Evolutionary conservation across 2,888 invertebrate genomes (phyloP).

Genomic region (Nephrotoma flavescens): DNA sequence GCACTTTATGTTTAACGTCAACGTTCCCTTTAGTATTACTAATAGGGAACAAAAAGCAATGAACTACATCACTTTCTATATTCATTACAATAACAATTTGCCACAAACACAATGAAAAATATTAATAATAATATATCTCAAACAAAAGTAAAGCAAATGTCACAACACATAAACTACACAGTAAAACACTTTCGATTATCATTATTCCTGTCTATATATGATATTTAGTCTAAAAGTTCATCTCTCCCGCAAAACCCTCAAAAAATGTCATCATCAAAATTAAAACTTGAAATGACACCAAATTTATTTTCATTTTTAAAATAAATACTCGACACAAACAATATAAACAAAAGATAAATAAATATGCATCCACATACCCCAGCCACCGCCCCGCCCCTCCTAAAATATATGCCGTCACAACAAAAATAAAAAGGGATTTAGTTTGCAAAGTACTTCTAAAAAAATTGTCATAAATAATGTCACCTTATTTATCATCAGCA

Average conservation of each 20-base stretch:
- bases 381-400: background rate
- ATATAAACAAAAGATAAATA: background rate
- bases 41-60: background rate
- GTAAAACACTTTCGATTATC: background rate
- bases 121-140: background rate
- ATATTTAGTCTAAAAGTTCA: background rate
- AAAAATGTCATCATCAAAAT: background rate
- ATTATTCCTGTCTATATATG: background rate
- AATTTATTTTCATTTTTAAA: background rate
- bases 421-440: background rate
- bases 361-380: background rate
- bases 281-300: background rate
- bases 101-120: background rate
- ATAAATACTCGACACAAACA: background rate
- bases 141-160: background rate
- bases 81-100: background rate
- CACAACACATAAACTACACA: background rate
- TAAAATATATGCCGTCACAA: background rate
- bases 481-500: background rate
- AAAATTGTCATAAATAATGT: background rate
- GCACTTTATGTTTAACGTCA: background rate
- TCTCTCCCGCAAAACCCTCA: background rate
- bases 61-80: background rate
- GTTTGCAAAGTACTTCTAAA: background rate
- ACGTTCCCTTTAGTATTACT: background rate